Evolutionary conservation across 2,113 vertebrate species (phyloP), one percentile per base, ranked within the genome.

Genomic region (Nerophis lumbriciformis): DNA sequence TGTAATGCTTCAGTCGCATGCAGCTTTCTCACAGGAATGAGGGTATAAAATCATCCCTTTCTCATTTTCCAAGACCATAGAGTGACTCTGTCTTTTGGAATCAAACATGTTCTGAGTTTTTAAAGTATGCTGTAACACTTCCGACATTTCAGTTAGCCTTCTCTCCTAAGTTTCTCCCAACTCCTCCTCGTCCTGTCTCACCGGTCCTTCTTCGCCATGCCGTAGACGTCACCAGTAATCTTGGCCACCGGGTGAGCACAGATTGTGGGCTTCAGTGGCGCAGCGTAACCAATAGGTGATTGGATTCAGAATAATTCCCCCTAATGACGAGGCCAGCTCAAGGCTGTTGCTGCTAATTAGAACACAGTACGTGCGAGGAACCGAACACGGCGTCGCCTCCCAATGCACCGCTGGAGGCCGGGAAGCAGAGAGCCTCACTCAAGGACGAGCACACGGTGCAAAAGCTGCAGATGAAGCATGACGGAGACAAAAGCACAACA

Each of bases 281-380:
- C 79, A 72, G 76, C 59, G 76, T 76, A 83, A 85, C 84, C 78
- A 61, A 86, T 84, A 77, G 81, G 79, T 80, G 84, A 85, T 80
- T 85, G 81, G 77, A 84, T 83, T 84, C 82, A 84, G 80, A 76
- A 82, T 88, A 87, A 87, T 88, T 86, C 82, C 82, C 78, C 72
- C 61, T 88, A 87, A 90, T 87, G 83, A 86, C 71, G 69, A 82
- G 84, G 71, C 79, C 71, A 74, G 73, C 85, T 87, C 84, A 87
- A 82, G 80, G 85, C 77, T 87, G 86, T 85, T 85, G 79, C 80
- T 64, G 71, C 73, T 88, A 89, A 89, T 88, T 84, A 88, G 81
- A 86, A 88, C 84, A 86, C 58, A 73, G 66, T 82, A 77, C 76
- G 71, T 81, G 78, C 72, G 66, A 56, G 69, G 56, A 74, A 61